Percentiles rank a stretch among this genome's conserved stretches.
Evolutionary conservation across 2,113 vertebrate species (phyloP).

Genomic region (Phaethon lepturus): DNA sequence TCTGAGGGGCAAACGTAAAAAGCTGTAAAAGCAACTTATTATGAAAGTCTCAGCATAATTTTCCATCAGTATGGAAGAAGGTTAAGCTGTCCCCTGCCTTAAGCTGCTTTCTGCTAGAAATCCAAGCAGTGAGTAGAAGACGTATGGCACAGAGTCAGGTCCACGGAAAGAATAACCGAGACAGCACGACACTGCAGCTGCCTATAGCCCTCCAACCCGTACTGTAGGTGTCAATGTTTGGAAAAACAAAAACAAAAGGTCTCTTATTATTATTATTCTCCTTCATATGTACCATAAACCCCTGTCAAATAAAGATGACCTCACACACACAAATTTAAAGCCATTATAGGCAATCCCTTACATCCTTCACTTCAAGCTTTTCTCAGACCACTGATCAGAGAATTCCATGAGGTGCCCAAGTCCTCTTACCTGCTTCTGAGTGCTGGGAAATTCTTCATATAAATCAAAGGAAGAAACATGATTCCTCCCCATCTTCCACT

Average conservation of each 20-base stretch:
- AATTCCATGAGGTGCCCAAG: background rate
- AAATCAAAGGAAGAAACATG: background rate
- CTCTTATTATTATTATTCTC: background rate
- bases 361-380: background rate
- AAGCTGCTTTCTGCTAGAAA: slow-evolving; percentile 45
- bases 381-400: background rate
- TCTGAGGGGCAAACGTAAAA: slow-evolving; percentile 44
- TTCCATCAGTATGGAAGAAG: slow-evolving; percentile 41
- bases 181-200: background rate
- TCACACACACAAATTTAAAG: background rate
- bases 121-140: background rate
- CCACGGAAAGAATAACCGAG: background rate
- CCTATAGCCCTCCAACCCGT: background rate
- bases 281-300: background rate
- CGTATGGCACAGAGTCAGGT: slow-evolving; percentile 37
- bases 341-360: background rate
- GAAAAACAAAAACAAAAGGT: background rate
- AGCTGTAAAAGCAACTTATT: slow-evolving; percentile 62
- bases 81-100: slow-evolving; percentile 65
- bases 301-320: background rate
- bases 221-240: background rate
- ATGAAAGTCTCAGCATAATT: slow-evolving; percentile 66
- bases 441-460: background rate
- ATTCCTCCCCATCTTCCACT: background rate
- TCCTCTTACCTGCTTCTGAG: background rate